phyloP scores from a whole-genome alignment of 2,888 invertebrate genomes.

The Alviniconcha strummeri region DNA sequence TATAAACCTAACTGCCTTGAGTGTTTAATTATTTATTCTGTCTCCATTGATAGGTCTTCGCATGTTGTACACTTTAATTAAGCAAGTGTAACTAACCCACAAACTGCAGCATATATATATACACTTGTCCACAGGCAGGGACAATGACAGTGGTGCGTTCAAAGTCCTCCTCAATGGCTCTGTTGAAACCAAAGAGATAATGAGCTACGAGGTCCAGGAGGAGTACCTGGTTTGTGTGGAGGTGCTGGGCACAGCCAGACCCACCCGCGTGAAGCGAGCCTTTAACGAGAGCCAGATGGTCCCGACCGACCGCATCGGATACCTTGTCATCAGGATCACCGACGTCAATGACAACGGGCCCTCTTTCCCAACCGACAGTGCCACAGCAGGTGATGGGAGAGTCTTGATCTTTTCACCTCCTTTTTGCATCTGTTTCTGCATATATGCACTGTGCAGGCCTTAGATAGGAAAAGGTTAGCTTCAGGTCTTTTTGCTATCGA shows the following conservation, averaged over 20 bases:
- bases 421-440: neutral
- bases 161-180: constrained; percentile 40
- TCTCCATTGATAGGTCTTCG: too few species aligned
- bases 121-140: constrained; percentile 14
- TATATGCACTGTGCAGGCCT: neutral
- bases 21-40: too few species aligned
- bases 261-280: constrained; percentile 72
- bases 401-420: neutral
- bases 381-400: constrained; percentile 35
- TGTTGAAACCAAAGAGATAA: constrained; percentile 73
- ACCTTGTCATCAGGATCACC: constrained; percentile 47
- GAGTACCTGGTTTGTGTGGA: constrained; percentile 82
- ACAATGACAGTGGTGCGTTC: constrained; percentile 21
- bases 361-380: constrained; percentile 38
- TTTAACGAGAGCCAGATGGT: constrained; percentile 29
- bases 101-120: too few species aligned
- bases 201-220: constrained; percentile 84
- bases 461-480: too few species aligned
- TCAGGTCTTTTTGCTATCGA: too few species aligned
- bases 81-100: too few species aligned
- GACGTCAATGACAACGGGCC: constrained; percentile 64
- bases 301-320: constrained; percentile 43
- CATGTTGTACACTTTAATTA: too few species aligned
- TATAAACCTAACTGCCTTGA: too few species aligned
- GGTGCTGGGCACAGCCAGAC: constrained; percentile 81